Base-by-base conservation (phyloP, 1,140 invertebrate species). In the Ladona fulva region DNA sequence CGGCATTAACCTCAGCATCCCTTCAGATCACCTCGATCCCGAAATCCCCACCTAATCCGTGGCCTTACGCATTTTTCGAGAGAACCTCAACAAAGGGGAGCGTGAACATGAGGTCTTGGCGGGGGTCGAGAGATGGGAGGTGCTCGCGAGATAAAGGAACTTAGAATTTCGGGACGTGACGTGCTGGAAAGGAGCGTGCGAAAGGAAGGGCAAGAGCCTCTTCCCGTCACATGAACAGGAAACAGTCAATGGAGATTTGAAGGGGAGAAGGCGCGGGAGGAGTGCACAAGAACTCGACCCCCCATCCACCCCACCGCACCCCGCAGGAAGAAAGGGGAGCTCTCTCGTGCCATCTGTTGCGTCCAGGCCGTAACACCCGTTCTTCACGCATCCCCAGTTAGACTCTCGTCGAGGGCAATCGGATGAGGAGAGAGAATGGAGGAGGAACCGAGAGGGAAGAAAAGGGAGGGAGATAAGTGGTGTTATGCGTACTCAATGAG, bases 101-200 rank as follows among this genome's bases (percentile, higher is more conserved):
- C 16, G 3, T 6, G 52, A 22, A 22, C n/a, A n/a, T n/a, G n/a
- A n/a, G n/a, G n/a, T n/a, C n/a, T n/a, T n/a, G n/a, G n/a, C n/a
- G n/a, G n/a, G 52, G 52, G 52, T 3, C 3, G 52, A 19, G 52
- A 22, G 52, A 19, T 66, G 52, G 52, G 52, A 66, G 29, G 1
- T 37, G 29, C 29, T 8, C 29, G 29, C 29, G 1, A 12, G 52
- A 66, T 19, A 12, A 22, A 22, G n/a, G n/a, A n/a, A n/a, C n/a
- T n/a, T n/a, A n/a, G 52, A 66, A 22, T 66, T 66, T 66, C 52
- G 52, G 52, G 52, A 66, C n/a, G 52, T 66, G 52, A 66, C 52
- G 52, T 12, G 52, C 5, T 66, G 52, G 52, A 12, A 22, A 66
- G 52, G 52, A 66, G 52, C 14, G 52, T 66, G 52, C 16, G 52